Conservation (phyloP, 2,797 vertebrate species). For the Pelochelys cantorii region DNA sequence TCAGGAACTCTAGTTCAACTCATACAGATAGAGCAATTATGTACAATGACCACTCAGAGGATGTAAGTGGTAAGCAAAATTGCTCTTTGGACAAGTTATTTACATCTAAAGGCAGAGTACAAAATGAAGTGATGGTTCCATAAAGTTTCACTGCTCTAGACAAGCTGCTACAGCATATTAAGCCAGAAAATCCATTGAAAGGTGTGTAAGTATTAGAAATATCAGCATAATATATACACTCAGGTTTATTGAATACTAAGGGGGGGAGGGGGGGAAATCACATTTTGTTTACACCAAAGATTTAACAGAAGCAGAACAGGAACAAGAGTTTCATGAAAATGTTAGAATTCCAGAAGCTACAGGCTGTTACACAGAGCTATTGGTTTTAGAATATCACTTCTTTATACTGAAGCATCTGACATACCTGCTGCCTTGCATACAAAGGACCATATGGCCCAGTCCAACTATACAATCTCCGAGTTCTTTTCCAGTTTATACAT, state of each 20-base stretch:
- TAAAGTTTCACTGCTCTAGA: neutral
- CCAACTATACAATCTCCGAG: neutral
- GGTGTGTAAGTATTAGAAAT: neutral
- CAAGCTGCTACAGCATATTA: neutral
- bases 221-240: neutral
- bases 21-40: neutral
- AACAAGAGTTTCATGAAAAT: neutral
- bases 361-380: neutral
- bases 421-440: neutral
- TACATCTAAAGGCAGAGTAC: neutral
- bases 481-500: neutral
- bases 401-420: conserved; percentile 11
- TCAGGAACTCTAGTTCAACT: conserved; percentile 13
- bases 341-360: conserved; percentile 5
- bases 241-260: neutral
- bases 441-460: neutral
- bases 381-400: neutral
- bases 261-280: neutral
- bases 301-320: conserved; percentile 3
- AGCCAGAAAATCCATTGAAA: neutral
- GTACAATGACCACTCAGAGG: neutral
- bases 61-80: neutral
- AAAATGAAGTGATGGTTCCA: neutral
- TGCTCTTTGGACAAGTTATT: neutral
- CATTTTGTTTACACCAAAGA: neutral